Percentiles rank a stretch among this genome's conserved stretches.
Conservation (phyloP, 2,888 invertebrate genomes). For the Pseudococcus longispinus region DNA sequence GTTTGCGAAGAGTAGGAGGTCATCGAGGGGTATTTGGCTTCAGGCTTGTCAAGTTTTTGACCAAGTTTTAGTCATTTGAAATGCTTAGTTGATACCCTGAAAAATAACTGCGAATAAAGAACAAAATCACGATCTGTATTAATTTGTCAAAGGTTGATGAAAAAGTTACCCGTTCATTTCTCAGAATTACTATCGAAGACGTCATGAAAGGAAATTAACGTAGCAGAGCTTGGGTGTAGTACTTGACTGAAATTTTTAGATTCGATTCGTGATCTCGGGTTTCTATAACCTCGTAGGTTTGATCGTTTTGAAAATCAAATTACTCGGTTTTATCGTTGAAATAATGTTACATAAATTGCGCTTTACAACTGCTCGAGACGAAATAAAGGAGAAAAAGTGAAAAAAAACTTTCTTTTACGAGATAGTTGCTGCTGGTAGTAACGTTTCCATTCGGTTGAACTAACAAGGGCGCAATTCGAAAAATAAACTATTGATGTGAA, state of each 20-base stretch:
- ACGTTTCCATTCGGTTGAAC: constrained; percentile 32
- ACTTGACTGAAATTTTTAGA: too few relatives aligned
- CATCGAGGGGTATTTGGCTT: neutral
- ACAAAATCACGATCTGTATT: too few relatives aligned
- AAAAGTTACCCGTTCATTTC: too few relatives aligned
- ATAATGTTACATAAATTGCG: constrained; percentile 37
- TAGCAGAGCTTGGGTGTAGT: too few relatives aligned
- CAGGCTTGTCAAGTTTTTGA: neutral
- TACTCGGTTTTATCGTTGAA: neutral
- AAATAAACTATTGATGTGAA: constrained; percentile 42
- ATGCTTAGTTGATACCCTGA: neutral
- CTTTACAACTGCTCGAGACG: neutral
- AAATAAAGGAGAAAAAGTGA: neutral
- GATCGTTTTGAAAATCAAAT: constrained; percentile 35
- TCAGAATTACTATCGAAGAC: too few relatives aligned
- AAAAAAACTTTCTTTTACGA: constrained; percentile 25
- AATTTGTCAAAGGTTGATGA: too few relatives aligned
- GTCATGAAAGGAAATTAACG: too few relatives aligned
- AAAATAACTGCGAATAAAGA: too few relatives aligned
- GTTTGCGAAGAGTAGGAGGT: neutral
- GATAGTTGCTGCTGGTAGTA: neutral
- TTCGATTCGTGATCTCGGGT: neutral
- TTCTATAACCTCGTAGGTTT: neutral
- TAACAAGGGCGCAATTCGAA: constrained; percentile 43
- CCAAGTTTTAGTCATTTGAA: neutral